Evolutionary conservation across 2,888 invertebrate genomes (phyloP), one percentile per base, ranked within the genome.

Genomic region (Silvanus unidentatus): DNA sequence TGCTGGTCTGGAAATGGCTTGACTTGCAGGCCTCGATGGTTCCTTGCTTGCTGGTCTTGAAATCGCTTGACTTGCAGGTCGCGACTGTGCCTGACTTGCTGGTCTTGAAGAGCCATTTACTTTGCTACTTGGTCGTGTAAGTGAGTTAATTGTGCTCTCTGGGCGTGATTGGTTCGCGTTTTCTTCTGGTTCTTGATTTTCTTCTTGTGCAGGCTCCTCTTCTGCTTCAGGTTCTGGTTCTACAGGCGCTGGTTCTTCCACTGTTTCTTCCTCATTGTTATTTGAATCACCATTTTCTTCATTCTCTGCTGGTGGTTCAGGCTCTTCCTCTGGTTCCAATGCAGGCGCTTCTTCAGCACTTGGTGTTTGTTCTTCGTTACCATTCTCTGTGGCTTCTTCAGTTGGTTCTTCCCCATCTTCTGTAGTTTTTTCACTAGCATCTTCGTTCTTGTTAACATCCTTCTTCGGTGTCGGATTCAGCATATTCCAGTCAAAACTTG

Each of bases 401-500:
- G 34, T 47, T 60, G 63, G 39, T 62, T 62, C 22, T 57, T 58
- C 29, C 53, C 56, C 49, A 54, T 63, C 48, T 32, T 58, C 49
- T 14, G 43, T 55, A 29, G 45, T 47, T 44, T 54, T 46, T 38
- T 40, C 47, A 16, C 45, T 37, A 35, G 48, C 27, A 30, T 53
- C 48, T 22, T 49, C 54, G 3, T 45, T 45, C 45, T 60, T 64
- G 40, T 60, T 62, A 12, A 50, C 47, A 2, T 48, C 44, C 46
- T 63, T 59, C 6, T 47, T 49, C 11, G 57, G 53, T 3, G 55
- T 74, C 12, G 74, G 72, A 41, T 79, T 77, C 50, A 86, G 66
- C 50, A 85, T 71, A 54, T 77, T 76, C 87, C 86, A 87, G 58
- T 88, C 88, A 79, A 84, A 86, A 42, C 77, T 75, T 14, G 78